These are phyloP conservation scores for Calosoma granatense DNA, from an alignment of 1,140 invertebrate species.

Conservation along the genomic window DNA sequence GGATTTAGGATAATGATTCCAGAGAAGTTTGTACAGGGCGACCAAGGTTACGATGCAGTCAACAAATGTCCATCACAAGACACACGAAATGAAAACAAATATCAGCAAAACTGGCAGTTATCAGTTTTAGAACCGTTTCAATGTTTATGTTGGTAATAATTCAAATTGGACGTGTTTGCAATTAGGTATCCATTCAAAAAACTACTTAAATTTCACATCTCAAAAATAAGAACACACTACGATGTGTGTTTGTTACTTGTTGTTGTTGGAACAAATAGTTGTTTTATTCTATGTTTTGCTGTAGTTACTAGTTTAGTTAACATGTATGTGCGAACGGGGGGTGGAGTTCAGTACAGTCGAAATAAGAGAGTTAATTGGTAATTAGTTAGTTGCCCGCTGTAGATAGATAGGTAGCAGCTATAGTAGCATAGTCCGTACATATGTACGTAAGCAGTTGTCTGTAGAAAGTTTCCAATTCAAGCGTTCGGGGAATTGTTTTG, in stretches of 20 bases:
- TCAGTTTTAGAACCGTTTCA: neutral
- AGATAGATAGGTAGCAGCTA: too few relatives aligned
- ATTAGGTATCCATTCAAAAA: neutral
- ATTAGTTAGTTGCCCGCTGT: too few relatives aligned
- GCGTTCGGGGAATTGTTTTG: neutral
- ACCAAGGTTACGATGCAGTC: neutral
- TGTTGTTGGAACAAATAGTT: neutral
- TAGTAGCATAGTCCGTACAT: too few relatives aligned
- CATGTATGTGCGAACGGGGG: neutral
- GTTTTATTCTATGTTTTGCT: neutral
- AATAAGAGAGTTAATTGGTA: neutral
- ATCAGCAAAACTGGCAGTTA: neutral
- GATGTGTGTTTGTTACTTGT: neutral
- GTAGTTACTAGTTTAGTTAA: too few relatives aligned
- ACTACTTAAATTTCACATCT: too few relatives aligned
- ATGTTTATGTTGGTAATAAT: neutral
- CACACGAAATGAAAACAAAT: neutral
- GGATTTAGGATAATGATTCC: too few relatives aligned
- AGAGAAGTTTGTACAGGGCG: too few relatives aligned
- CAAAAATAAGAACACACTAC: neutral
- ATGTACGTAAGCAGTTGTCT: too few relatives aligned
- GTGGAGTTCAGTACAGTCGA: neutral
- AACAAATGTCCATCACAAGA: neutral
- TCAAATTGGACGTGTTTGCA: neutral
- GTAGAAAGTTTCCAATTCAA: too few relatives aligned